Evolutionary conservation across 2,797 vertebrate species (phyloP), one percentile per base, ranked within the genome.

Genomic region (Crax fasciolata): DNA sequence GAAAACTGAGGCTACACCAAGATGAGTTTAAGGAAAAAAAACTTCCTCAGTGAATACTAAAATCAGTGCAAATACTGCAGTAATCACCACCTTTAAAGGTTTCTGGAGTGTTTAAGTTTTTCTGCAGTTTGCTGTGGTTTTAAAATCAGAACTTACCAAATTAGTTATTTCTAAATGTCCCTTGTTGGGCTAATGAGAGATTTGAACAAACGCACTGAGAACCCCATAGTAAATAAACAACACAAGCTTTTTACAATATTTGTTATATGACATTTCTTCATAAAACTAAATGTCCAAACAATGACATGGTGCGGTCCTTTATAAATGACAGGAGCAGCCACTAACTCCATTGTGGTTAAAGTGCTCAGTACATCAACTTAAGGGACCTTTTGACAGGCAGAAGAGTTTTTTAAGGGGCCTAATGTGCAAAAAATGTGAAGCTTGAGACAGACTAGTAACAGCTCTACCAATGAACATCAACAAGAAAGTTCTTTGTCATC

Each of bases 11-110:
- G 14, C 72, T 87, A 76, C 9, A 62, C 8, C 15, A 84, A 68
- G 39, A 82, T 94, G 79, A 75, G 87, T 49, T 88, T 74, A 83
- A 71, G 55, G 24, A 84, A 84, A 79, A 35, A 30, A 84, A 76
- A 76, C 41, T 62, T 94, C 17, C 52, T 48, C 43, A 51, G 8
- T 32, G 28, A 59, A 59, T 51, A 73, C 49, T 84, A 58, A 63
- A 61, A 86, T n/a, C n/a, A 44, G 39, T 93, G 84, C 57, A 75
- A 11, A 44, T 75, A 66, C n/a, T 44, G 48, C 21, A 87, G 17
- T 62, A 94, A 62, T 62, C 19, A 38, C 25, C 13, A 76, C 30
- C 28, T 46, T 81, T 68, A 57, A 84, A 89, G 5, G 9, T 68
- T 95, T 82, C 76, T 2, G 6, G 11, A 4, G n/a, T 5, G 2